Percentiles rank a stretch among this genome's conserved stretches.
These are phyloP conservation scores for Bellardia bayeri DNA, from an alignment of 2,888 invertebrate genomes.

Conservation along the genomic window DNA sequence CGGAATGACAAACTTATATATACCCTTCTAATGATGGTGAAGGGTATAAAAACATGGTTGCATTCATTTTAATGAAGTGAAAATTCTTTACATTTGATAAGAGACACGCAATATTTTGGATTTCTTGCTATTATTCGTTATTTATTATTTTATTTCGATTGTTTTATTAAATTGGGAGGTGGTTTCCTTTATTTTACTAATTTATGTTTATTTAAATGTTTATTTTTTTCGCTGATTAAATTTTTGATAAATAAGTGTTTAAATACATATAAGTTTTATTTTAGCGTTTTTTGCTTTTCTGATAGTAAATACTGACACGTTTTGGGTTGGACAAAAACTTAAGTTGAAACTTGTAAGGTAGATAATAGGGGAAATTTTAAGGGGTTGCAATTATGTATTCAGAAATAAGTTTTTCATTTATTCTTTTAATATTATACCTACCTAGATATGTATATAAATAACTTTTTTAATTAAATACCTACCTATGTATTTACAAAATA, in stretches of 20 bases:
- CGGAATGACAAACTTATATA: too few relatives aligned
- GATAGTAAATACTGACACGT: background rate
- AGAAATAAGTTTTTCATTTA: too few relatives aligned
- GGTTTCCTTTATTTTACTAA: slow-evolving; percentile 49
- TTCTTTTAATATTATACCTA: too few relatives aligned
- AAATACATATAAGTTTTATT: slow-evolving; percentile 20
- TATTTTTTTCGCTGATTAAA: slow-evolving; percentile 40
- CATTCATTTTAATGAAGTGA: slow-evolving; percentile 83
- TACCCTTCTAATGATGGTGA: too few relatives aligned
- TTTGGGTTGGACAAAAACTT: background rate
- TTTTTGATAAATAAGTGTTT: slow-evolving; percentile 34
- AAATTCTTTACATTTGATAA: slow-evolving; percentile 81
- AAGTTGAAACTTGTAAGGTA: too few relatives aligned
- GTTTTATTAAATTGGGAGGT: slow-evolving; percentile 54
- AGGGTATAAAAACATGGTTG: slow-evolving; percentile 72
- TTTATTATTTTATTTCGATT: slow-evolving; percentile 50
- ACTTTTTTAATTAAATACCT: too few relatives aligned
- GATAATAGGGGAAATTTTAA: too few relatives aligned
- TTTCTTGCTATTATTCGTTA: background rate
- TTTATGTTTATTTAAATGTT: slow-evolving; percentile 55
- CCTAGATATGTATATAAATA: too few relatives aligned
- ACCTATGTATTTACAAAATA: too few relatives aligned
- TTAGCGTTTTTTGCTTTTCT: background rate
- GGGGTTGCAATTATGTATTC: too few relatives aligned
- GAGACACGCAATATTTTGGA: slow-evolving; percentile 79